These are phyloP conservation scores for Drosophila rufa DNA, from an alignment of 1,140 invertebrate species.

Conservation along the genomic window DNA sequence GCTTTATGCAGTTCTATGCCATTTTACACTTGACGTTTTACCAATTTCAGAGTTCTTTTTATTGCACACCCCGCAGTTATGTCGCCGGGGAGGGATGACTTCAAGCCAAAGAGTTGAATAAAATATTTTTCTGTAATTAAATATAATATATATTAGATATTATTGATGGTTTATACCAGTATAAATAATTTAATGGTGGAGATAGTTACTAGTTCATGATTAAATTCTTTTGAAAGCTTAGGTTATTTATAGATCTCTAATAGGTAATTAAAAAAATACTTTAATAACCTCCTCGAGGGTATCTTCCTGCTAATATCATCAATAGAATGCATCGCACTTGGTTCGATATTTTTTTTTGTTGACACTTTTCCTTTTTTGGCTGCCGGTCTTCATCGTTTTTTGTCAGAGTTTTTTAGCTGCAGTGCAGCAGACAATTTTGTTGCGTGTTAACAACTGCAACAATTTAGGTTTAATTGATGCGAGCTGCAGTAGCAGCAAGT, in stretches of 20 bases:
- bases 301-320: background rate
- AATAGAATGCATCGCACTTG: slow-evolving; percentile 1
- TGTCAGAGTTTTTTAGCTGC: slow-evolving; percentile 63
- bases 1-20: slow-evolving; percentile 79
- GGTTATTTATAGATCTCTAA: background rate
- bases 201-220: background rate
- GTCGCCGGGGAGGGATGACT: background rate
- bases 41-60: slow-evolving; percentile 66
- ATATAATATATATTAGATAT: background rate
- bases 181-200: accelerated
- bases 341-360: slow-evolving; percentile 48
- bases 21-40: slow-evolving; percentile 77
- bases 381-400: slow-evolving; percentile 35
- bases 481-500: slow-evolving; percentile 64
- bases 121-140: background rate
- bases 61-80: slow-evolving; percentile 27
- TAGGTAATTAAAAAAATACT: background rate
- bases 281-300: background rate
- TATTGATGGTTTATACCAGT: accelerated
- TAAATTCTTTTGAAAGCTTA: background rate
- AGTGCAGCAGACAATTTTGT: slow-evolving; percentile 82
- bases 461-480: slow-evolving; percentile 84
- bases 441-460: slow-evolving; percentile 83
- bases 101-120: accelerated
- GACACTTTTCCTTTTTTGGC: slow-evolving; percentile 41